Percentiles rank a stretch among this genome's conserved stretches.
These are phyloP conservation scores for Dermolepida albohirtum DNA, from an alignment of 2,888 invertebrate genomes.

Conservation along the genomic window DNA sequence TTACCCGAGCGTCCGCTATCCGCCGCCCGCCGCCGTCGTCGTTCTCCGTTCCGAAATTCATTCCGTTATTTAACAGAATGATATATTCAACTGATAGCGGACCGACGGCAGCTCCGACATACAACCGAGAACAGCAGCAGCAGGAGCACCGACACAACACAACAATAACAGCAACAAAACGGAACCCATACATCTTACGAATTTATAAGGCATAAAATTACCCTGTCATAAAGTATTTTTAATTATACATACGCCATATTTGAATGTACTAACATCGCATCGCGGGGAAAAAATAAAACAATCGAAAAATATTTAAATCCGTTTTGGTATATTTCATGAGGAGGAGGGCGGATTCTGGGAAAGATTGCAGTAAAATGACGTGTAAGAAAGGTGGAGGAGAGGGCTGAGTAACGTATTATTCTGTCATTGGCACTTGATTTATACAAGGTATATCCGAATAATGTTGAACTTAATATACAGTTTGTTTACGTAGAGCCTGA, in stretches of 20 bases:
- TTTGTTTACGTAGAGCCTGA: too few species aligned
- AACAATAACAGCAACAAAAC: slow-evolving; percentile 30
- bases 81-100: slow-evolving; percentile 23
- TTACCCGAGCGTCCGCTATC: slow-evolving; percentile 1
- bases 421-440: too few species aligned
- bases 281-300: slow-evolving; percentile 24
- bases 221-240: slow-evolving; percentile 42
- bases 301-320: slow-evolving; percentile 30
- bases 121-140: slow-evolving; percentile 11
- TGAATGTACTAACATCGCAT: slow-evolving; percentile 4
- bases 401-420: too few species aligned
- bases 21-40: slow-evolving; percentile 5
- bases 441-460: too few species aligned
- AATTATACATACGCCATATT: slow-evolving; percentile 37
- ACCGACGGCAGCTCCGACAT: slow-evolving; percentile 2
- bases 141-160: slow-evolving; percentile 9
- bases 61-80: slow-evolving; percentile 25
- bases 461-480: too few species aligned
- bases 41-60: background rate
- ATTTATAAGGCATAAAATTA: slow-evolving; percentile 42
- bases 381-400: too few species aligned
- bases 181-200: slow-evolving; percentile 41
- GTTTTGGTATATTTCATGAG: slow-evolving; percentile 4
- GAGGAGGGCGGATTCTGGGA: too few species aligned
- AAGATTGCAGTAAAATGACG: too few species aligned